Evolutionary conservation across 2,888 invertebrate species (phyloP), one percentile per base, ranked within the genome.

Genomic region (Serrognathus titanus): DNA sequence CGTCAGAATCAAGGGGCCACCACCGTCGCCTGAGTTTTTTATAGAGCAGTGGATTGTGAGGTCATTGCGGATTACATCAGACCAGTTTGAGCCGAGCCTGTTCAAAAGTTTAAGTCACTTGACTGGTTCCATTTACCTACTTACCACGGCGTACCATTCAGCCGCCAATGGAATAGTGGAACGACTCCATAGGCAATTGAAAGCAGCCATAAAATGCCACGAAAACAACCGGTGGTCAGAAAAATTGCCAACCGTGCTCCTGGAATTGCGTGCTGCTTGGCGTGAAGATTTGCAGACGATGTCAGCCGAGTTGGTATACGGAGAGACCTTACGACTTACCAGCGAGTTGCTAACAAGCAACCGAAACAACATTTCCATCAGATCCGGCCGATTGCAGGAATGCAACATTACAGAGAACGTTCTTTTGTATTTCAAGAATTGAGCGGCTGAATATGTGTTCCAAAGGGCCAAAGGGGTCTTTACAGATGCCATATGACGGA

Each of bases 41-140:
- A 63, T 36, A n/a, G 31, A 16, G 1, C 43, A 61, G 3, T 74
- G 73, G 71, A 60, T 68, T 51, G 72, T 74, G 4, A 58, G 64
- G 1, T 72, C 74, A 1, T 40, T 56, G 1, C 51, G 56, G n/a
- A 65, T 75, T n/a, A 70, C 71, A 0, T 66, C 70, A 1, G 73
- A 74, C 55, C 68, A 66, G 55, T 69, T 69, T 0, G 38, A 58
- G 0, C 4, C 20, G 2, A 4, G 2, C 20, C 66, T 72, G 31
- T 70, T 73, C 46, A 64, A 69, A 39, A 45, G 57, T 9, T 57
- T 68, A 1, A 41, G 54, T 10, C 45, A 55, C 2, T 35, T 66
- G 5, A 16, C 55, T 5, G 66, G 60, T 8, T 60, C 60, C 8
- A 43, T 45, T 24, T 55, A 56, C 20, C 20, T 20, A 2, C 20